phyloP scores from a whole-genome alignment of 1,140 invertebrate species.

The Macrotrachela quadricornifera region DNA sequence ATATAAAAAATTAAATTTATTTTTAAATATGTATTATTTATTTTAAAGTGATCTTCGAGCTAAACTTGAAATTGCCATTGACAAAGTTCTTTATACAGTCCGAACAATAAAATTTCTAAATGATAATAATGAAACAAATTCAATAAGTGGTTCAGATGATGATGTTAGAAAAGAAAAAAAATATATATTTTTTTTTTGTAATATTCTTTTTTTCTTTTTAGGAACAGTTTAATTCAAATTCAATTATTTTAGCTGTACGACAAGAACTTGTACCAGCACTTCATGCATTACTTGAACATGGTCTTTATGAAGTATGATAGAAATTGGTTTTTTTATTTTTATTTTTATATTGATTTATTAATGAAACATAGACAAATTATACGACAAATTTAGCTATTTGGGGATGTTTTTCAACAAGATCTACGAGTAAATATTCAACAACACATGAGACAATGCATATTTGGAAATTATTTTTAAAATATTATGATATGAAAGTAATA shows the following conservation, averaged over 20 bases:
- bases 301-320: slow-evolving; percentile 40
- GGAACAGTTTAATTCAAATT: slow-evolving; percentile 33
- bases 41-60: slow-evolving; percentile 59
- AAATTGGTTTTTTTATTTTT: too few relatives aligned
- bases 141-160: too few relatives aligned
- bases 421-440: background rate
- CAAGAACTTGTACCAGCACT: slow-evolving; percentile 70
- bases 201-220: slow-evolving; percentile 10
- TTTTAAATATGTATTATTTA: too few relatives aligned
- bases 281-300: slow-evolving; percentile 77
- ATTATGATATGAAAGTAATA: slow-evolving; percentile 56
- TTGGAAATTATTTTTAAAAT: slow-evolving; percentile 71
- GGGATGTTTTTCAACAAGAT: slow-evolving; percentile 55
- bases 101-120: too few relatives aligned
- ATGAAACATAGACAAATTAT: slow-evolving; percentile 26
- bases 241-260: slow-evolving; percentile 61
- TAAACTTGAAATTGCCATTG: slow-evolving; percentile 66
- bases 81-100: slow-evolving; percentile 35
- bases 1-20: too few relatives aligned
- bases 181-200: too few relatives aligned
- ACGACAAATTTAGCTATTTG: slow-evolving; percentile 61
- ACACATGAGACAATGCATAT: slow-evolving; percentile 43
- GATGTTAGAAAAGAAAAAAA: too few relatives aligned
- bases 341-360: too few relatives aligned
- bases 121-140: too few relatives aligned